These are phyloP conservation scores for Carduelis carduelis DNA, from an alignment of 2,797 vertebrate genomes.

Conservation along the genomic window DNA sequence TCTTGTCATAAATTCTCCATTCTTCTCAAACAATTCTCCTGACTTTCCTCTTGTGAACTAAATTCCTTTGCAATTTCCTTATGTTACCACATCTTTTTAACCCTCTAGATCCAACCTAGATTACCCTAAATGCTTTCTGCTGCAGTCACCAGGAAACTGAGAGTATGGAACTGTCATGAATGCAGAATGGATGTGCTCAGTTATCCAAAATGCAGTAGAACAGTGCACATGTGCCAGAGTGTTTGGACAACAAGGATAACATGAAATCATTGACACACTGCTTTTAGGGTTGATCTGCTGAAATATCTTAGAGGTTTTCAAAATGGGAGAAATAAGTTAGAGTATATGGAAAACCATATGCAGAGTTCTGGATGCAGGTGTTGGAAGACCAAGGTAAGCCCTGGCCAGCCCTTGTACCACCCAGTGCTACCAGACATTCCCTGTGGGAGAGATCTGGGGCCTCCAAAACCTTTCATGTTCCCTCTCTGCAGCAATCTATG, in stretches of 20 bases:
- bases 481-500: background rate
- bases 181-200: background rate
- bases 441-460: background rate
- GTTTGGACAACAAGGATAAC: background rate
- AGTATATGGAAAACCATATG: background rate
- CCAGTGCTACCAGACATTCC: background rate
- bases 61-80: background rate
- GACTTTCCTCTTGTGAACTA: background rate
- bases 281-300: background rate
- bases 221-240: fast-evolving
- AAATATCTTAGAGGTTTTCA: background rate
- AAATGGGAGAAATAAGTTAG: background rate
- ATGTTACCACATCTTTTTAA: background rate
- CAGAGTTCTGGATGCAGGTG: background rate
- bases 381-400: background rate
- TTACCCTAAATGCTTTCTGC: background rate
- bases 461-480: background rate
- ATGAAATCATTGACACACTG: background rate
- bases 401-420: background rate
- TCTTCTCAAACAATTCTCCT: background rate
- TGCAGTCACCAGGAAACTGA: background rate
- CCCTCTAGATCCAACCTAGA: background rate
- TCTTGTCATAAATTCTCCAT: background rate
- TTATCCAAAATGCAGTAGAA: background rate
- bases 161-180: background rate